Evolutionary conservation across 2,888 invertebrate species (phyloP), one percentile per base, ranked within the genome.

Genomic region (Cinara cedri): DNA sequence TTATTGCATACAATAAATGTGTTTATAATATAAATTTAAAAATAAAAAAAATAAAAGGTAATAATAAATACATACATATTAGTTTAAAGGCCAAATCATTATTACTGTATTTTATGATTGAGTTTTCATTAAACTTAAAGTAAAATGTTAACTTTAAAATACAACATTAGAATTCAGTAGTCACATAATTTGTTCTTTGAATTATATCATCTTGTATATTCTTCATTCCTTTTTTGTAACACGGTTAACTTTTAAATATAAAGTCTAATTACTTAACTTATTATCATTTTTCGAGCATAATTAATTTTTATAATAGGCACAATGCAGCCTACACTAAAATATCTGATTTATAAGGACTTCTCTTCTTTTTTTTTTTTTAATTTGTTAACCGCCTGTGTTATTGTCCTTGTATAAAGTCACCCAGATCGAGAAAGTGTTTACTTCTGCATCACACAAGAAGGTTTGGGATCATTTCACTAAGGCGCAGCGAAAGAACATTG

Each of bases 381-480:
- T 74, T 54, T 81, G 66, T 81, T 75, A 70, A 75, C 70, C 44
- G 75, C 72, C 63, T 80, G 80, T 80, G 71, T 80, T 72, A 80
- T 80, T 80, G 80, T 80, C 71, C 72, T 80, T 80, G 72, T 80
- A 80, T 85, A 85, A 93, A 97, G 97, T 97, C 93, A 94, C 94
- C 92, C 96, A 97, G 93, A 96, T 97, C 90, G 97, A 96, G 92
- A 93, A 94, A 90, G 95, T 97, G 89, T 97, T 97, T 91, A 89
- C 90, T 87, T 93, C 95, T 86, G 95, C 97, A 87, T 93, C 93
- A 88, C 96, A 96, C 90, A 97, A 97, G 91, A 96, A 96, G 88
- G 96, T 95, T 88, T 97, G 97, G 97, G 97, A 97, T 92, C 97
- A 97, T 92, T 97, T 98, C 92, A 96, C 96, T 89, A 97, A 97